phyloP scores from a whole-genome alignment of 2,797 vertebrate genomes.

The Tachyglossus aculeatus region DNA sequence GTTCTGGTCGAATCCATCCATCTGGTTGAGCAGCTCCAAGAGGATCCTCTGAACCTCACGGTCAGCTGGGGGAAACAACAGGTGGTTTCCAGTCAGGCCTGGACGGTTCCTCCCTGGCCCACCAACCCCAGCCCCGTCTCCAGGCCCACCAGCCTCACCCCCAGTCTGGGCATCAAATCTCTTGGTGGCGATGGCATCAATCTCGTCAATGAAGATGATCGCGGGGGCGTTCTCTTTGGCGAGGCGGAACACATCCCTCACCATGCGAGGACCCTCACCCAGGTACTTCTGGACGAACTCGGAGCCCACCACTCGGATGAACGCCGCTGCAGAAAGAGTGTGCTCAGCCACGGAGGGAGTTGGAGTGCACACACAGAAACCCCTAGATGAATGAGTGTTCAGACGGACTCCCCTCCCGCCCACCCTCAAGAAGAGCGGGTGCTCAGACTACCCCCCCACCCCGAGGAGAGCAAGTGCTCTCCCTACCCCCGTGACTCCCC shows the following conservation, averaged over 20 bases:
- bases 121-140: neutral
- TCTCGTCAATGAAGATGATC: slow-evolving; percentile 97
- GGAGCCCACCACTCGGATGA: slow-evolving; percentile 93
- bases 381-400: neutral
- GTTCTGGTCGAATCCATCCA: slow-evolving; percentile 96
- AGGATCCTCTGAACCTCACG: slow-evolving; percentile 92
- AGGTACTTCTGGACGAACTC: slow-evolving; percentile 98
- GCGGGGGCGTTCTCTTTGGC: slow-evolving; percentile 97
- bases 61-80: slow-evolving; percentile 82
- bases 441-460: too few relatives aligned
- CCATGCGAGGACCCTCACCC: slow-evolving; percentile 94
- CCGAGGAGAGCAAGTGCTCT: too few relatives aligned
- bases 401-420: neutral
- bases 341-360: neutral
- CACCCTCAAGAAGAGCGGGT: too few relatives aligned
- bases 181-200: slow-evolving; percentile 95
- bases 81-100: neutral
- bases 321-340: slow-evolving; percentile 80
- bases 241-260: slow-evolving; percentile 92
- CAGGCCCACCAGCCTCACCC: slow-evolving; percentile 69
- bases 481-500: too few relatives aligned
- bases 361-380: neutral
- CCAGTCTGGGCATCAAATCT: slow-evolving; percentile 95
- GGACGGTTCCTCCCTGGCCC: accelerated
- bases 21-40: slow-evolving; percentile 93